Base-by-base conservation (phyloP, 2,888 invertebrate genomes). In the Hirtodrosophila duncani region DNA sequence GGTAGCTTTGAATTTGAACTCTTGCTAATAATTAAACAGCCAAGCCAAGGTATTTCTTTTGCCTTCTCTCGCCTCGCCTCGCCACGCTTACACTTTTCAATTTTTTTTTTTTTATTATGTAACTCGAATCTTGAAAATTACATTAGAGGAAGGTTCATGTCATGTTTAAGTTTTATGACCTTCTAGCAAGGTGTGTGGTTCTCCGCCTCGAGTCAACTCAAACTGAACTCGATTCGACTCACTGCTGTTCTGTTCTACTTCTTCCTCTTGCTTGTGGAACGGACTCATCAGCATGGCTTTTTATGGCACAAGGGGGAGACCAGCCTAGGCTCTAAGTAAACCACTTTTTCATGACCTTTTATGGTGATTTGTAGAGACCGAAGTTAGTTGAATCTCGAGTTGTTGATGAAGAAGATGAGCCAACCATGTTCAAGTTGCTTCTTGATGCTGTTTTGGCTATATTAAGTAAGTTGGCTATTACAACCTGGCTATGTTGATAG, bases 291-390 rank as follows among this genome's bases (percentile, higher is more conserved):
- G 36, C 43, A 44, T 38, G 29, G 20, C 58, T 63, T 60, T 66
- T 61, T 70, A 75, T 70, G 63, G 71, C 52, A 44, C 42, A 58
- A 61, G 43, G 26, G 17, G 11, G 16, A 24, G 33, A 13, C 9
- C 9, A 7, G 9, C 14, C 20, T 33, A 26, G 49, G 46, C 45
- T 55, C 53, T 53, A 33, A 56, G 42, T 42, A 44, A 61, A 48
- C 56, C 53, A 51, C 58, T 51, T 63, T 65, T 59, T 61, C 56
- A 43, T 51, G 64, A 67, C 72, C 81, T 67, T 80, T 59, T 77
- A 59, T 67, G 64, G 64, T 50, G 49, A 51, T 45, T 46, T 49
- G 51, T 42, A 38, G 24, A n/a, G n/a, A n/a, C 27, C 30, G 21
- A 26, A 58, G 34, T 31, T 38, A 26, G 31, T 17, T 17, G 20